Percentiles rank a stretch among this genome's conserved stretches.
Evolutionary conservation across 1,140 invertebrate genomes (phyloP).

Genomic region (Drosophila ambigua): DNA sequence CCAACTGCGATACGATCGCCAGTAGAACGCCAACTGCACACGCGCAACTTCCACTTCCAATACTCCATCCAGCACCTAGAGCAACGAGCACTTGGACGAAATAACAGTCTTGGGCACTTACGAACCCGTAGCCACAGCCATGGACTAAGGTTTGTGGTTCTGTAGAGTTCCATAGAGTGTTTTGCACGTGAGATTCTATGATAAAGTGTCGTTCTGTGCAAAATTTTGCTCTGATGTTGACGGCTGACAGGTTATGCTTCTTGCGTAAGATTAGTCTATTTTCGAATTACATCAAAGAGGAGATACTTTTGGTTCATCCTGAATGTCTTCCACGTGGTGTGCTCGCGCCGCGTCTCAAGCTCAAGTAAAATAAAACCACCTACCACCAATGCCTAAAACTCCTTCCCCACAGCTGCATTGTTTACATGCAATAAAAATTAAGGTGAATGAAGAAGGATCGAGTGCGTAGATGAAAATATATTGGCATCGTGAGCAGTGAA

Average conservation of each 20-base stretch:
- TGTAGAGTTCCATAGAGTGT: conserved; percentile 33
- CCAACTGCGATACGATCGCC: conserved; percentile 57
- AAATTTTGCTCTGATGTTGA: conserved; percentile 30
- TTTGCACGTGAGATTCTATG: conserved; percentile 64
- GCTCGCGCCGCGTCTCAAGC: too few relatives aligned
- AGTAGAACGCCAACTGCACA: conserved; percentile 57
- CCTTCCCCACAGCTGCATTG: conserved; percentile 23
- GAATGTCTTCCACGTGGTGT: too few relatives aligned
- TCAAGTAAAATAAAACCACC: background rate
- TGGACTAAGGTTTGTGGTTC: conserved; percentile 12
- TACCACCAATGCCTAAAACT: background rate
- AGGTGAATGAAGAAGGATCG: conserved; percentile 57
- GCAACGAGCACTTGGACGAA: conserved; percentile 26
- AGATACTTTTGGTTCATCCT: too few relatives aligned
- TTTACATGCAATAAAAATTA: conserved; percentile 74
- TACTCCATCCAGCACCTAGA: background rate
- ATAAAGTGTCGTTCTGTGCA: conserved; percentile 36
- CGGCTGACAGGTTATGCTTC: background rate
- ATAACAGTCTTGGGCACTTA: conserved; percentile 29
- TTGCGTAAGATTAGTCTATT: background rate
- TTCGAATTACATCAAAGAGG: background rate
- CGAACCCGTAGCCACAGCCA: conserved; percentile 35
- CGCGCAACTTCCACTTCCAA: conserved; percentile 51
- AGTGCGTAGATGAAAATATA: conserved; percentile 71
- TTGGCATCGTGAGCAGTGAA: conserved; percentile 36